Evolutionary conservation across 2,113 vertebrate species (phyloP).

Genomic region (Gymnarchus niloticus): DNA sequence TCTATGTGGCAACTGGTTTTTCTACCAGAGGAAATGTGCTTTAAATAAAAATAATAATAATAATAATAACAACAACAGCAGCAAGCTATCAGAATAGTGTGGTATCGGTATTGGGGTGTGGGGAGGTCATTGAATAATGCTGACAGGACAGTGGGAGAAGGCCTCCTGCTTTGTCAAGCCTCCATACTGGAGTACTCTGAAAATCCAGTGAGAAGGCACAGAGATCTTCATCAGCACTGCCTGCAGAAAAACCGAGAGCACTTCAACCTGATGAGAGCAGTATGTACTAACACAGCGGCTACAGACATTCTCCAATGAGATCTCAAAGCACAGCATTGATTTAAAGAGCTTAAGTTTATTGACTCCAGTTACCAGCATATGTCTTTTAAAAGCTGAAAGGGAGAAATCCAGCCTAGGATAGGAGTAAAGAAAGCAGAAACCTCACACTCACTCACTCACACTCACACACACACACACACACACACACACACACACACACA

Average conservation of each 20-base stretch:
- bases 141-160: no score
- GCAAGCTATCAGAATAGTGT: no score
- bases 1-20: neutral
- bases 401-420: slow-evolving; percentile 49
- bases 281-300: neutral
- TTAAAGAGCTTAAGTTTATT: slow-evolving; percentile 73
- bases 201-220: neutral
- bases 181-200: no score
- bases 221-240: neutral
- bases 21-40: no score
- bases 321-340: slow-evolving; percentile 25
- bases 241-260: neutral
- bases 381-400: slow-evolving; percentile 52
- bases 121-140: no score
- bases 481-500: no score
- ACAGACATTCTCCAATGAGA: neutral
- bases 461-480: no score
- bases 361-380: slow-evolving; percentile 62
- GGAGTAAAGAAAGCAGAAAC: slow-evolving; percentile 56
- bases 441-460: slow-evolving; percentile 50
- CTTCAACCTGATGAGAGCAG: no score
- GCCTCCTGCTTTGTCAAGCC: no score
- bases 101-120: no score
- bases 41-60: no score
- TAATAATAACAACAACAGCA: no score